These are phyloP conservation scores for Alosa alosa DNA, from an alignment of 2,113 vertebrate species.

Conservation along the genomic window DNA sequence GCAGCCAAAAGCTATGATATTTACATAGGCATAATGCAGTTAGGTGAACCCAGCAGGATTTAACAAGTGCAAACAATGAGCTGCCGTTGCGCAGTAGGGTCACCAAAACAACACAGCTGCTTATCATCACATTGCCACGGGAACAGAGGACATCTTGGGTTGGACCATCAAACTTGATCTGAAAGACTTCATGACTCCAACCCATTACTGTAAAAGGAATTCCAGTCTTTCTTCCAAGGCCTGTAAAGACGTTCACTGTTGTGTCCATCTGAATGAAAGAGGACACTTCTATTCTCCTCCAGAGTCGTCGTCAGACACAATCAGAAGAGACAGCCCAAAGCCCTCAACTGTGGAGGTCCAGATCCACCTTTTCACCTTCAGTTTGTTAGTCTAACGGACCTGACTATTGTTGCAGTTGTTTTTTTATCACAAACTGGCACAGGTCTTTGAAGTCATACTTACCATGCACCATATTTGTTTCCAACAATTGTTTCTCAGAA, in stretches of 20 bases:
- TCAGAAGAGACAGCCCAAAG: not conserved
- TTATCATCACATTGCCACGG: not conserved
- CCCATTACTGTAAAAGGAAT: not conserved
- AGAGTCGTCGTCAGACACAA: not conserved
- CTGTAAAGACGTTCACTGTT: not conserved
- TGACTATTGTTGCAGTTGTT: not conserved
- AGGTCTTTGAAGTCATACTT: not conserved
- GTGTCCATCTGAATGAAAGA: not conserved
- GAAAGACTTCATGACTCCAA: not conserved
- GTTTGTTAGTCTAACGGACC: not conserved
- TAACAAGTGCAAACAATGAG: not conserved
- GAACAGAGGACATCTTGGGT: not conserved
- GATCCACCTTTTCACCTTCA: not conserved
- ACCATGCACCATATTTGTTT: not conserved
- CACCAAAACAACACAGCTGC: not conserved
- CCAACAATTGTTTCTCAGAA: not conserved
- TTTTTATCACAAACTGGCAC: not conserved
- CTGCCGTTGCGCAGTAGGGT: not conserved
- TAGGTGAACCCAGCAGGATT: not conserved
- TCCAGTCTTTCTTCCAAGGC: not conserved
- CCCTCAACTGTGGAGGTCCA: not conserved
- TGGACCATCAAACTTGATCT: conserved; percentile 5
- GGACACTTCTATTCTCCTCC: not conserved
- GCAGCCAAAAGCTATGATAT: not conserved
- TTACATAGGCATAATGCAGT: not conserved